These are phyloP conservation scores for Cyclura pinguis DNA, from an alignment of 2,797 vertebrate species.

Conservation along the genomic window DNA sequence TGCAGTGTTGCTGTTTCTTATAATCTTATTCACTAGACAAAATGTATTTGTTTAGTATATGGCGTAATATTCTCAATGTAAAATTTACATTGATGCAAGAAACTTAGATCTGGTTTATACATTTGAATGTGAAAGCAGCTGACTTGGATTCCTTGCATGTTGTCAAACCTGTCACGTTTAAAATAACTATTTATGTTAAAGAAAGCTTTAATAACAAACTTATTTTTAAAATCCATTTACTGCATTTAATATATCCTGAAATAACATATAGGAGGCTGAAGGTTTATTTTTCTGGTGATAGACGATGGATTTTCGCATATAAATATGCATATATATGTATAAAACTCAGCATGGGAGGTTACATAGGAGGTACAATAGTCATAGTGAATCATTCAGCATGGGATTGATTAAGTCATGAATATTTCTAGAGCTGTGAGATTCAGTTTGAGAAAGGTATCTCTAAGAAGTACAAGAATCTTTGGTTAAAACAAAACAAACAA, in stretches of 20 bases:
- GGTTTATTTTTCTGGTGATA: slow-evolving; percentile 19
- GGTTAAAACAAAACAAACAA: not conserved
- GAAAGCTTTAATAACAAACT: not conserved
- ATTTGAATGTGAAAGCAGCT: not conserved
- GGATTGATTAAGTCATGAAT: not conserved
- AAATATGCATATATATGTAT: not conserved
- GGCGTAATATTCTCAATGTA: not conserved
- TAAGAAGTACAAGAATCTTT: not conserved
- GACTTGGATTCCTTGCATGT: not conserved
- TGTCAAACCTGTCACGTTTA: not conserved
- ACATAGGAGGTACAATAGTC: not conserved
- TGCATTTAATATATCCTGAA: slow-evolving; percentile 18
- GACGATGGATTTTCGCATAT: not conserved
- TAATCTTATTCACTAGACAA: not conserved
- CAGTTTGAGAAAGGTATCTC: not conserved
- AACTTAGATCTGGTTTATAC: not conserved
- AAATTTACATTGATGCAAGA: not conserved
- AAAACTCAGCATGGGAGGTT: not conserved
- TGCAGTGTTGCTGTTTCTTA: not conserved
- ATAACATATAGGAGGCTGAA: slow-evolving; percentile 23
- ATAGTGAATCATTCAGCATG: not conserved
- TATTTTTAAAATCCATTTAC: slow-evolving; percentile 7
- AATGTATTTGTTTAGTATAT: not conserved
- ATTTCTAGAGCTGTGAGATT: not conserved
- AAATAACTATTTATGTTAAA: slow-evolving; percentile 34